Base-by-base conservation (phyloP, 2,888 invertebrate species). In the Piscicola geometra region DNA sequence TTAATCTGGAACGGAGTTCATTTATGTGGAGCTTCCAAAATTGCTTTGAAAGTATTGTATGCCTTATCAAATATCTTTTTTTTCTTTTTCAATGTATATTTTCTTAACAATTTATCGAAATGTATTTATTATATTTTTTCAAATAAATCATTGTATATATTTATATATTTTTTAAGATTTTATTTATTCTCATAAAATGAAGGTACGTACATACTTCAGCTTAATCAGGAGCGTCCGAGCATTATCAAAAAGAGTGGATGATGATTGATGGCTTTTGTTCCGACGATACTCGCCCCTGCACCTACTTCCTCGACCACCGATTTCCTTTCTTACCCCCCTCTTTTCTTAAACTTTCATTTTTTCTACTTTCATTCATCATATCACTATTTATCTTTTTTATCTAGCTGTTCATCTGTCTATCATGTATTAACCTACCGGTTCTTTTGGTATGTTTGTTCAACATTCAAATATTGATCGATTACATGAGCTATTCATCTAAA, bases 161-260 rank as follows among this genome's bases (percentile, higher is more conserved):
- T n/a, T n/a, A n/a, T n/a, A n/a, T n/a, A n/a, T n/a, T 41, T 41
- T 41, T 41, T 41, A 41, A 5, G 15, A 9, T 15, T 41, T 41
- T 15, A 5, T 41, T 5, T 41, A 41, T 41, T 41, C 15, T 5
- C 5, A 41, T 41, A 41, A 41, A 41, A 15, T 41, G 15, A 15
- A 41, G 5, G 15, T 41, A 41, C 15, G 15, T 41, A 41, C 5
- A 56, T 25, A 56, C n/a, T 56, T 56, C n/a, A 25, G 60, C n/a
- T 56, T 56, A 56, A 56, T 56, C 60, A 56, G 25, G 60, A 56
- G 60, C 60, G 60, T 56, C 60, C 60, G 60, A 56, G 60, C 60
- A 56, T 18, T 56, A 56, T 56, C 60, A 56, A 56, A 56, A 56
- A 56, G 60, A 56, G 60, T 18, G 5, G 25, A 56, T 25, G 60